These are phyloP conservation scores for Enteromius argenteus DNA, from an alignment of 2,797 vertebrate genomes.

Conservation along the genomic window DNA sequence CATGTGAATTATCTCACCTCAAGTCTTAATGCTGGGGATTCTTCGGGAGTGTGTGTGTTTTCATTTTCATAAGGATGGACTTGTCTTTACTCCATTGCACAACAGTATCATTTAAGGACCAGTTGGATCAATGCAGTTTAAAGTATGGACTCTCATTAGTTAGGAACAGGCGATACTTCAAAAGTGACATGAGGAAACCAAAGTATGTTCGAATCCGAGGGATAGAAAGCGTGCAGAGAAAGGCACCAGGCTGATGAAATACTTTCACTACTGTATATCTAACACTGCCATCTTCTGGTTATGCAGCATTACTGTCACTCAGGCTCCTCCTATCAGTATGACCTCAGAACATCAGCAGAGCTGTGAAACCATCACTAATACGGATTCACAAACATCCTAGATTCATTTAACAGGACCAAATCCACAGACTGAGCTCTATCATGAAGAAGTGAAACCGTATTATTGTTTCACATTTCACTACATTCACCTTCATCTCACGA, in stretches of 20 bases:
- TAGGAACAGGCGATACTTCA: not conserved
- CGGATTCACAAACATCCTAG: not conserved
- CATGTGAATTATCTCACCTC: constrained; percentile 16
- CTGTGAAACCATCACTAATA: constrained; percentile 20
- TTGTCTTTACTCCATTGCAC: not conserved
- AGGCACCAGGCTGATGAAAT: not conserved
- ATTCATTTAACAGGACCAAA: constrained; percentile 48
- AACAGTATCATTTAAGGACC: constrained; percentile 11
- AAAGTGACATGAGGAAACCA: constrained; percentile 8
- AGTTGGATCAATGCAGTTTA: constrained; percentile 12
- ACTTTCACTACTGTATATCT: constrained; percentile 26
- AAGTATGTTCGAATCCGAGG: not conserved
- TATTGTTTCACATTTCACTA: not conserved
- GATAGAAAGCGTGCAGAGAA: not conserved
- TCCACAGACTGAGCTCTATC: not conserved
- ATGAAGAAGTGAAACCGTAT: not conserved
- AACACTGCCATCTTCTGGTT: constrained; percentile 56
- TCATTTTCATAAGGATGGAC: not conserved
- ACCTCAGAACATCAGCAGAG: constrained; percentile 15
- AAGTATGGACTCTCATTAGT: not conserved
- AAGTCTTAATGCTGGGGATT: constrained; percentile 39
- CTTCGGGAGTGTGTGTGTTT: not conserved
- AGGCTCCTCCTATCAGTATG: not conserved
- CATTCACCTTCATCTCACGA: not conserved
- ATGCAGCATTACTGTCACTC: constrained; percentile 6